phyloP scores from a whole-genome alignment of 2,113 vertebrate species.

The Calidris pygmaea region DNA sequence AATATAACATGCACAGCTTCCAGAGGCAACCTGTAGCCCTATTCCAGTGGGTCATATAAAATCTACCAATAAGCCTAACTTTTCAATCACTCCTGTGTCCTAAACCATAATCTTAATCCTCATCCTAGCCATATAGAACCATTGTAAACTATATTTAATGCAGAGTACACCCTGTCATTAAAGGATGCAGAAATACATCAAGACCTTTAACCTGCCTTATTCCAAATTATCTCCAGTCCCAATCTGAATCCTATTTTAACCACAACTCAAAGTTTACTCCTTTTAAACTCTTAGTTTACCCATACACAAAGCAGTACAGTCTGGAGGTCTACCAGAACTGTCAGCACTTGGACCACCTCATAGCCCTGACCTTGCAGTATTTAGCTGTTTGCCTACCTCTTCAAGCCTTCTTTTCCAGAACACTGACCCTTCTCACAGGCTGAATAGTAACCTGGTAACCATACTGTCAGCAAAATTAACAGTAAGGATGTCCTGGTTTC shows the following conservation, averaged over 20 bases:
- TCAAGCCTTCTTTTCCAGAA: background rate
- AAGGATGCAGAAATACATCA: background rate
- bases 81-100: background rate
- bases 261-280: background rate
- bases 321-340: background rate
- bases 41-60: background rate
- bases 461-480: background rate
- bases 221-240: background rate
- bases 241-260: background rate
- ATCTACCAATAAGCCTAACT: background rate
- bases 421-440: background rate
- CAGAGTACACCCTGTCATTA: background rate
- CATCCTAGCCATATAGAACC: background rate
- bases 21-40: background rate
- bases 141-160: background rate
- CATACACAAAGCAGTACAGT: rapidly evolving
- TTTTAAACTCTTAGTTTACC: background rate
- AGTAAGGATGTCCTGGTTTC: background rate
- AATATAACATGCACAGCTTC: background rate
- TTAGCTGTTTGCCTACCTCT: background rate
- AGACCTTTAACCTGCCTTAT: background rate
- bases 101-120: background rate
- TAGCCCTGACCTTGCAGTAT: background rate
- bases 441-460: background rate
- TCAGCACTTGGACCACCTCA: background rate